Evolutionary conservation across 2,888 invertebrate species (phyloP).

Genomic region (Orthosia incerta): DNA sequence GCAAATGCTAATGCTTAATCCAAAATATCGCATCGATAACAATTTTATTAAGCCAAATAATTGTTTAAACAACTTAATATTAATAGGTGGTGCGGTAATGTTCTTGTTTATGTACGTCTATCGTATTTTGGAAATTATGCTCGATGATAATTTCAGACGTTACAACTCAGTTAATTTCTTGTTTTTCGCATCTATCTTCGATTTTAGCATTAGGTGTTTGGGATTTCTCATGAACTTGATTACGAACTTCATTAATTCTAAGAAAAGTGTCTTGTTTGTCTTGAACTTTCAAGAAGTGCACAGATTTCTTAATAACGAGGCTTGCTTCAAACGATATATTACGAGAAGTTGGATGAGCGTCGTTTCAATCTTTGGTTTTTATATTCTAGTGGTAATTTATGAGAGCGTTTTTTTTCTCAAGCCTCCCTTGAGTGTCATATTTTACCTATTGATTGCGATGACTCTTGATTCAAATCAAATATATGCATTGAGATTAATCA

Average conservation of each 20-base stretch:
- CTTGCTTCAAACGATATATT: background rate
- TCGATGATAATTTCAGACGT: slow-evolving; percentile 9
- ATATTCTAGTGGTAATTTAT: background rate
- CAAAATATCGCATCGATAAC: slow-evolving; percentile 11
- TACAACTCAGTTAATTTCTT: slow-evolving; percentile 3
- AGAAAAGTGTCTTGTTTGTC: background rate
- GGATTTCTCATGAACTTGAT: slow-evolving; percentile 15
- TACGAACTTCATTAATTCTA: background rate
- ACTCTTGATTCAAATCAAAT: background rate
- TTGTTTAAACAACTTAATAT: slow-evolving; percentile 5
- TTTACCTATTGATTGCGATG: background rate
- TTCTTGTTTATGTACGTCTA: background rate
- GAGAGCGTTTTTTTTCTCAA: background rate
- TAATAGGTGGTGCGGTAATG: background rate
- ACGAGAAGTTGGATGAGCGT: background rate
- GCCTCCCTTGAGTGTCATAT: background rate
- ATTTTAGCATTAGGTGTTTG: background rate
- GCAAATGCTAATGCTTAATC: slow-evolving; percentile 19
- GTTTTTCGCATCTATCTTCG: slow-evolving; percentile 2
- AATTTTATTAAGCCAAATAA: slow-evolving; percentile 9
- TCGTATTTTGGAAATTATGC: slow-evolving; percentile 9
- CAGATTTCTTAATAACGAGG: background rate
- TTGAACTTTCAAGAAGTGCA: slow-evolving; percentile 4
- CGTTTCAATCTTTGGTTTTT: background rate
- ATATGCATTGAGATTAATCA: background rate